Evolutionary conservation across 2,113 vertebrate genomes (phyloP), one percentile per base, ranked within the genome.

Genomic region (Coptodon rendalli): DNA sequence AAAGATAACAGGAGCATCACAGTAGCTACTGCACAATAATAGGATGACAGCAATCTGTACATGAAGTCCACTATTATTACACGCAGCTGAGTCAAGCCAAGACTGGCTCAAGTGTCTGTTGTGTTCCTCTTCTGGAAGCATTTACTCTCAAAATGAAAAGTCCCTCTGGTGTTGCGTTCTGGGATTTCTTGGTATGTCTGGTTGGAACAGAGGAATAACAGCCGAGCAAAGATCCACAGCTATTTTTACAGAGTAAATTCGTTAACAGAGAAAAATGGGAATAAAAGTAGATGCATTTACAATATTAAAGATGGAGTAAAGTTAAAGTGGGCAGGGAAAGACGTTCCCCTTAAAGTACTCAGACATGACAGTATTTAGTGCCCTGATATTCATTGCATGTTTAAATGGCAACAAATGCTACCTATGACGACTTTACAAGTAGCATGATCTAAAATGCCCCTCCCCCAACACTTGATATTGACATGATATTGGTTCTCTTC

Each of bases 11-110:
- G 86, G 89, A 90, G 91, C 88, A 87, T 90, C 89, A 94, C 89
- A 89, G 86, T 85, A 95, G 92, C 83, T 87, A 92, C 85, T 92
- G 91, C 91, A 94, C 88, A 87, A 89, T 81, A 86, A 91, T 9
- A 91, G 83, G 63, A 81, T 86, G 90, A 94, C 91, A 93, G 92
- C 86, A 63, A 90, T 89, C 87, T 91, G 86, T 92, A 94, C 83
- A 93, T 81, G n/a, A 87, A 86, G 87, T 91, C 85, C 89, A 31
- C 59, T 86, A 81, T 78, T 68, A 80, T 79, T 66, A 85, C 68
- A 86, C 66, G 79, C 78, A 78, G 88, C 73, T 34, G 29, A 88
- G 82, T 12, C 13, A 43, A 85, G 80, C 16, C 52, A 43, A 78
- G 80, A 59, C 6, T 27, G 50, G 83, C 86, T 79, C 29, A 1